Conservation (phyloP, 2,888 invertebrate species). For the Paralinhomoeus sp. region DNA sequence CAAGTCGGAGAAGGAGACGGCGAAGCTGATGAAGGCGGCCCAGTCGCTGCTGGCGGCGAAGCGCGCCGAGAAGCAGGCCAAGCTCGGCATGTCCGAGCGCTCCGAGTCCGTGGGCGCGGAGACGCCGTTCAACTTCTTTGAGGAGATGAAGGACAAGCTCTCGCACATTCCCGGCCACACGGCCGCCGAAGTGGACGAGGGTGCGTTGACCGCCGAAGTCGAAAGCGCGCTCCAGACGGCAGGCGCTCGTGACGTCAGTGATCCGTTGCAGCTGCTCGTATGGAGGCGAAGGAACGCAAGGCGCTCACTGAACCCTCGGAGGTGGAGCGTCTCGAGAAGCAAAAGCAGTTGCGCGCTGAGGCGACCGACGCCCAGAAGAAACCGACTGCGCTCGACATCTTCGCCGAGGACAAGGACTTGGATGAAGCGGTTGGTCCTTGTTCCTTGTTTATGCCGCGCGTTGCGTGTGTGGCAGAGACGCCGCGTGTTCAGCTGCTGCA, state of each 20-base stretch:
- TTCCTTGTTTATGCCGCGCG: neutral
- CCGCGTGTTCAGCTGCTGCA: constrained; percentile 2
- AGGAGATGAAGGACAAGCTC: constrained; percentile 5
- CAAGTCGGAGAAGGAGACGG: neutral
- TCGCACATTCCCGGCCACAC: constrained; percentile 6
- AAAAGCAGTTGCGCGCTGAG: constrained; percentile 1
- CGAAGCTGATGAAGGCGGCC: neutral
- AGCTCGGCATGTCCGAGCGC: neutral
- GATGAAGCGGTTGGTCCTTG: constrained; percentile 3
- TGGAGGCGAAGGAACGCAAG: too few relatives aligned
- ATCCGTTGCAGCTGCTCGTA: neutral
- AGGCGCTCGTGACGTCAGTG: too few relatives aligned
- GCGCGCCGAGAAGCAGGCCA: neutral
- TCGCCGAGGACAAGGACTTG: constrained; percentile 21
- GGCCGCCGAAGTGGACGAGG: constrained; percentile 6
- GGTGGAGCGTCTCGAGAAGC: constrained; percentile 3
- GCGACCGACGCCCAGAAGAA: constrained; percentile 1
- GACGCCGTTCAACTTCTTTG: constrained; percentile 3
- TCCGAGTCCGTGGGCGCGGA: neutral
- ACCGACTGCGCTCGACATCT: constrained; percentile 19
- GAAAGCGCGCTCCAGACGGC: neutral
- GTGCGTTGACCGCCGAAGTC: neutral
- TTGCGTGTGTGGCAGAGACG: neutral
- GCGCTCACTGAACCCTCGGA: neutral
- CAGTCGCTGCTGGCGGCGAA: neutral